Evolutionary conservation across 2,888 invertebrate genomes (phyloP).

Genomic region (Latheticus oryzae): DNA sequence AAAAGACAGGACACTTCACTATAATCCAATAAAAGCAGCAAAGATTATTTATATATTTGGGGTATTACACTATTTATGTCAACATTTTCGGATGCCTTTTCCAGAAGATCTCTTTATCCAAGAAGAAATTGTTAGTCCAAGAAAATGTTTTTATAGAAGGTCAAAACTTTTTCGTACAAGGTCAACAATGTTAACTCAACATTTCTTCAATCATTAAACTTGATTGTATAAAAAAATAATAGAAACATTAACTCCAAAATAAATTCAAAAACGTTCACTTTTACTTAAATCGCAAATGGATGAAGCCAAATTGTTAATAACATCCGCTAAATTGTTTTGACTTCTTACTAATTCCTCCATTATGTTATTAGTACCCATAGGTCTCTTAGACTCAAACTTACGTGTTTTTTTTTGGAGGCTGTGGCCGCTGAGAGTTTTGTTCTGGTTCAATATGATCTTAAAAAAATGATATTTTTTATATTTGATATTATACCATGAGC

Average conservation of each 20-base stretch:
- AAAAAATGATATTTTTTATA: neutral
- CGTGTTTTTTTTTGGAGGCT: neutral
- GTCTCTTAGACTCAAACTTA: neutral
- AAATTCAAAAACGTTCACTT: neutral
- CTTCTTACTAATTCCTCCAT: neutral
- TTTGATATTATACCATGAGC: neutral
- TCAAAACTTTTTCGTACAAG: neutral
- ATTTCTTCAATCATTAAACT: neutral
- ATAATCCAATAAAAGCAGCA: slow-evolving; percentile 30
- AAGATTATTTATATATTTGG: slow-evolving; percentile 41
- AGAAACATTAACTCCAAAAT: neutral
- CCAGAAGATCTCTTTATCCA: too few relatives aligned
- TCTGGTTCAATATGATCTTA: neutral
- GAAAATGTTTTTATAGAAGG: too few relatives aligned
- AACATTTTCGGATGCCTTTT: neutral
- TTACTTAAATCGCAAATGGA: neutral
- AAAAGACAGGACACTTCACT: slow-evolving; percentile 39
- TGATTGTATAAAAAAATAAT: too few relatives aligned
- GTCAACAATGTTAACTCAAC: neutral
- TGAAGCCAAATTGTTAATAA: neutral
- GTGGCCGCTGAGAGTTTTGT: too few relatives aligned
- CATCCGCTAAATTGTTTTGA: neutral
- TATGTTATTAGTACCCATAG: neutral
- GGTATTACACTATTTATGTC: slow-evolving; percentile 36
- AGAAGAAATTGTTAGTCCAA: too few relatives aligned